These are phyloP conservation scores for Acleris emargana DNA, from an alignment of 2,888 invertebrate genomes.

Conservation along the genomic window DNA sequence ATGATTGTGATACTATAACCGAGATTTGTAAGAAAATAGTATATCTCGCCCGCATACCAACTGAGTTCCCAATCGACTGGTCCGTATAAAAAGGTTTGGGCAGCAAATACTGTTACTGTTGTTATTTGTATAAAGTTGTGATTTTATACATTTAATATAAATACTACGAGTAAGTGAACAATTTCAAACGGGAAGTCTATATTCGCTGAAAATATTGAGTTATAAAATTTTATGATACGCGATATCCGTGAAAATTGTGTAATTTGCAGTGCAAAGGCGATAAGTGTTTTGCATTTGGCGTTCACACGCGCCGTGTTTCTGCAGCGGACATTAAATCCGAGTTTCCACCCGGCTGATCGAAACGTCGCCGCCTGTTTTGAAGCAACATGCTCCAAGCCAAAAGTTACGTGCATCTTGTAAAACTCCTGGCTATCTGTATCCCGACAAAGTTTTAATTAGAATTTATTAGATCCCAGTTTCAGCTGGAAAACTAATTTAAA, in stretches of 20 bases:
- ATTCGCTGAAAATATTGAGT: not conserved
- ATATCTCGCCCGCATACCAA: constrained; percentile 30
- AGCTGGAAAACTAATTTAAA: constrained; percentile 44
- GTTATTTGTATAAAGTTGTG: not conserved
- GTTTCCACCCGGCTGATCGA: constrained; percentile 53
- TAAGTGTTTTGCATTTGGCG: constrained; percentile 33
- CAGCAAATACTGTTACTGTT: not conserved
- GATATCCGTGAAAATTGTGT: constrained; percentile 22
- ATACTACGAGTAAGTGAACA: not conserved
- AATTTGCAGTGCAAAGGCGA: constrained; percentile 24
- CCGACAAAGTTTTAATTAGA: constrained; percentile 60
- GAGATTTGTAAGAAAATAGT: constrained; percentile 56
- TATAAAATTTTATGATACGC: constrained; percentile 9
- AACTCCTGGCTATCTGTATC: constrained; percentile 52
- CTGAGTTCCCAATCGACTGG: constrained; percentile 1
- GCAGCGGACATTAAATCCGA: constrained; percentile 43
- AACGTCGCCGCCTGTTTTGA: constrained; percentile 55
- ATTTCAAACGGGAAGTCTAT: not conserved
- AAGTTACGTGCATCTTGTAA: constrained; percentile 52
- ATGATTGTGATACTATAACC: constrained; percentile 54
- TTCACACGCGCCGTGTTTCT: constrained; percentile 7
- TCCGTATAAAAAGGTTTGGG: not conserved
- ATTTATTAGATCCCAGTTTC: constrained; percentile 45
- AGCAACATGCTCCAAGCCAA: constrained; percentile 62
- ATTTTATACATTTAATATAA: not conserved